A percentile compares a stretch with the other conserved stretches of the same genome.
These are phyloP conservation scores for Tragelaphus buxtoni DNA, from an alignment of 2,113 vertebrate species.

Conservation along the genomic window DNA sequence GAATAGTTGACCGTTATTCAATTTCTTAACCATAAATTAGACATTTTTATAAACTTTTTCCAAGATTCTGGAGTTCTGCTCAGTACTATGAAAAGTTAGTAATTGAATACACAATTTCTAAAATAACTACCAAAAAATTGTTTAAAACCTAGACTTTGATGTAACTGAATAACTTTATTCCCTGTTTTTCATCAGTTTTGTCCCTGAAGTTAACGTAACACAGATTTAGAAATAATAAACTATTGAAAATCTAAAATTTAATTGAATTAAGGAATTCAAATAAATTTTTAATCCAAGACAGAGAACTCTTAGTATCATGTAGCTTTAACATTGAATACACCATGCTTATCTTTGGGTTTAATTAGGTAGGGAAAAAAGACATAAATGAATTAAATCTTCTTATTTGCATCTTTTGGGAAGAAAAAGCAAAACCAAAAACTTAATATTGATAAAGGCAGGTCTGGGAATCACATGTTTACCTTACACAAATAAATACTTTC, in stretches of 20 bases:
- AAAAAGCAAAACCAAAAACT: neutral
- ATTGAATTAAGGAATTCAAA: slow-evolving; percentile 38
- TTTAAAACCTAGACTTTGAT: slow-evolving; percentile 2
- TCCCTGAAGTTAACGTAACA: slow-evolving; percentile 24
- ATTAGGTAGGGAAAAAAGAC: neutral
- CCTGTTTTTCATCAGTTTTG: slow-evolving; percentile 16
- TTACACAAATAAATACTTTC: neutral
- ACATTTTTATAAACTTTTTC: slow-evolving; percentile 32
- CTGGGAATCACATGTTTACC: neutral
- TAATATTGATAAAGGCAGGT: neutral
- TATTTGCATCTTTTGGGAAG: neutral
- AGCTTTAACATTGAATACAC: neutral
- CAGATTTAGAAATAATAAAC: slow-evolving; percentile 32
- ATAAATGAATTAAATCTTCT: neutral
- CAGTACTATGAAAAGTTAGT: neutral
- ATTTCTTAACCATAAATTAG: slow-evolving; percentile 30
- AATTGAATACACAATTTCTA: neutral
- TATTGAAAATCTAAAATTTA: slow-evolving; percentile 32
- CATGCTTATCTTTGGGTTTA: neutral
- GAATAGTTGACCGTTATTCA: neutral
- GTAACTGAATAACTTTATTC: slow-evolving; percentile 42
- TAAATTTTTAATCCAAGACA: neutral
- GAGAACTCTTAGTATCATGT: neutral
- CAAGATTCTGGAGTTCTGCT: neutral
- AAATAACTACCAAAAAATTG: slow-evolving; percentile 34